Base-by-base conservation (phyloP, 2,113 vertebrate genomes). In the Limanda limanda region DNA sequence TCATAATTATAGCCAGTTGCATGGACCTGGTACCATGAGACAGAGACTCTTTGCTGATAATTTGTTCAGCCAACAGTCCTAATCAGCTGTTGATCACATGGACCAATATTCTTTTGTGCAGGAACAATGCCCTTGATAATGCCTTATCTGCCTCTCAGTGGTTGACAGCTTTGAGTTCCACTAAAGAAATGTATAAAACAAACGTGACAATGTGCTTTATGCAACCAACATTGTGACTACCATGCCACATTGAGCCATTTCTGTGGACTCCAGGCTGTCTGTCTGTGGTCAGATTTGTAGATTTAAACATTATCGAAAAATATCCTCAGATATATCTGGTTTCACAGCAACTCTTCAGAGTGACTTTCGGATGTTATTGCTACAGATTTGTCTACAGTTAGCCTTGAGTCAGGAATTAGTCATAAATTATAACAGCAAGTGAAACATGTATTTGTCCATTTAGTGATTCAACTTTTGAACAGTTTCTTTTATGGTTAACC, bases 71-170 rank as follows among this genome's bases (percentile, higher is more conserved):
- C 31, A 56, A 42, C 47, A 51, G 8, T 70, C 57, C 63, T 62
- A 67, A 78, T 71, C 81, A 75, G 45, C 61, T 42, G 12, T 52
- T 40, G 61, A 56, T 74, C 56, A 35, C 35, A 56, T 18, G 0
- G 55, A 76, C 68, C 74, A 71, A 71, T 58, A 51, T 45, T 35
- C 35, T 68, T 67, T 75, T 75, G 66, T 61, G 67, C 35, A 0
- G 51, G n/a, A 78, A 76, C 58, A 60, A 65, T 69, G 31, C 35
- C 59, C 3, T n/a, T 45, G 61, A 75, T 59, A 54, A 21, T 20
- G 51, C 20, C n/a, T 54, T 54, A 54, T 54, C 51, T 54, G 20
- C 51, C 14, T 21, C 51, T 54, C 17, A 51, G 20, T 51, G 47
- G 47, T 15, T 51, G 47, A 51, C 47, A 51, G 47, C 31, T 51